Percentiles rank a stretch among this genome's conserved stretches.
These are phyloP conservation scores for Sebastiscus tertius DNA, from an alignment of 2,797 vertebrate species.

Conservation along the genomic window DNA sequence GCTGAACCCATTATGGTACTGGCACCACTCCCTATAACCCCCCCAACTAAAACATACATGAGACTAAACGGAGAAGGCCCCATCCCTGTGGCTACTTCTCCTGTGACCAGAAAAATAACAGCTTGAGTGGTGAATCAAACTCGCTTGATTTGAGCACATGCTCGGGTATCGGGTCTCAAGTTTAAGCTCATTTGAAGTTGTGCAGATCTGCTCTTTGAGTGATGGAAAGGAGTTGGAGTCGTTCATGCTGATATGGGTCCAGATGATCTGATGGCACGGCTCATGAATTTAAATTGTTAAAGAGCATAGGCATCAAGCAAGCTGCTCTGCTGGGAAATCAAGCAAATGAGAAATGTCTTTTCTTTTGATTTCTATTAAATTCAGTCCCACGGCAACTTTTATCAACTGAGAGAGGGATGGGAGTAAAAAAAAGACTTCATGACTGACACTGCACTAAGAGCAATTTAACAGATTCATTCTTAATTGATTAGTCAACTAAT, in stretches of 20 bases:
- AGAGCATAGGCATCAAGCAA: background rate
- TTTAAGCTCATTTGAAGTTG: constrained; percentile 26
- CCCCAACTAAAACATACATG: constrained; percentile 75
- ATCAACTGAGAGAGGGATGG: background rate
- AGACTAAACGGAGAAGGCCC: constrained; percentile 63
- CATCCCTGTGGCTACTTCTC: constrained; percentile 64
- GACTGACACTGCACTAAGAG: background rate
- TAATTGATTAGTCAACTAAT: background rate
- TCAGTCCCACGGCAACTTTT: background rate
- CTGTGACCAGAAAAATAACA: constrained; percentile 66
- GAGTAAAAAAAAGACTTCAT: background rate
- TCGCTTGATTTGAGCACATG: constrained; percentile 34
- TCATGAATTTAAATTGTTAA: constrained; percentile 12
- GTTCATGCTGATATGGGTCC: constrained; percentile 7
- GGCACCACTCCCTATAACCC: constrained; percentile 69
- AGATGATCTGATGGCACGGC: constrained; percentile 3
- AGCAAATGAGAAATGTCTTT: background rate
- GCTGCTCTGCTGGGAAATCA: background rate
- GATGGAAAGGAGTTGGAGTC: constrained; percentile 9
- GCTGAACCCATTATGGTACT: constrained; percentile 82
- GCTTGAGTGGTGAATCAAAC: constrained; percentile 57
- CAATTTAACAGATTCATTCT: constrained; percentile 5
- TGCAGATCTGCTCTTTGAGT: constrained; percentile 28
- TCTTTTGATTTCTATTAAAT: constrained; percentile 11
- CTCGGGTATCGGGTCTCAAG: constrained; percentile 5